Conservation (phyloP, 37 sponge, comb jelly and placozoan genomes). For the Tethya wilhelma region DNA sequence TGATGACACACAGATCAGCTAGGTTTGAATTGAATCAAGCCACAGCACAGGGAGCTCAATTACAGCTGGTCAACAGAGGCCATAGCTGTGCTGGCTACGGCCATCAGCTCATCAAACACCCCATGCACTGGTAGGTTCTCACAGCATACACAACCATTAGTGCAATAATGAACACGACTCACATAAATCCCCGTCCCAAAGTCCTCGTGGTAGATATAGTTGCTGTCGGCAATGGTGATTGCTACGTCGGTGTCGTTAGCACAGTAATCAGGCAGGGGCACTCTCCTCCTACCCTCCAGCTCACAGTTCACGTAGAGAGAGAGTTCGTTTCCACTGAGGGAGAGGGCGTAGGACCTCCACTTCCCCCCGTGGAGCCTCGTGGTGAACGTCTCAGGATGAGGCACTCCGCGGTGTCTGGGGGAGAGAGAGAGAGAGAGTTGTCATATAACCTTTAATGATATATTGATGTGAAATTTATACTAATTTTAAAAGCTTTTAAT, state of each 20-base stretch:
- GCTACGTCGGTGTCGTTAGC: slow-evolving; percentile 22
- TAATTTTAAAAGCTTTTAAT: neutral
- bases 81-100: too few species aligned
- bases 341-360: slow-evolving; percentile 27
- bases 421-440: too few species aligned
- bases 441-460: neutral
- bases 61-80: too few species aligned
- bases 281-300: neutral
- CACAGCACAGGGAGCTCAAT: too few species aligned
- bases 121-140: too few species aligned
- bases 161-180: neutral
- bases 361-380: slow-evolving; percentile 20
- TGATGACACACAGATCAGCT: too few species aligned
- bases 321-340: slow-evolving; percentile 27
- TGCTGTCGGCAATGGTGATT: slow-evolving; percentile 8
- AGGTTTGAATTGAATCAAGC: too few species aligned
- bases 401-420: slow-evolving; percentile 22
- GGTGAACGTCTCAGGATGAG: slow-evolving; percentile 2
- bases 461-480: neutral
- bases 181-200: slow-evolving; percentile 18
- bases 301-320: slow-evolving; percentile 23
- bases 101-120: too few species aligned
- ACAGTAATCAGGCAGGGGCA: slow-evolving; percentile 49
- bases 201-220: neutral
- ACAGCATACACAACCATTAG: neutral